Evolutionary conservation across 1,140 invertebrate species (phyloP), one percentile per base, ranked within the genome.

Genomic region (Brachionus asplanchnoidis): DNA sequence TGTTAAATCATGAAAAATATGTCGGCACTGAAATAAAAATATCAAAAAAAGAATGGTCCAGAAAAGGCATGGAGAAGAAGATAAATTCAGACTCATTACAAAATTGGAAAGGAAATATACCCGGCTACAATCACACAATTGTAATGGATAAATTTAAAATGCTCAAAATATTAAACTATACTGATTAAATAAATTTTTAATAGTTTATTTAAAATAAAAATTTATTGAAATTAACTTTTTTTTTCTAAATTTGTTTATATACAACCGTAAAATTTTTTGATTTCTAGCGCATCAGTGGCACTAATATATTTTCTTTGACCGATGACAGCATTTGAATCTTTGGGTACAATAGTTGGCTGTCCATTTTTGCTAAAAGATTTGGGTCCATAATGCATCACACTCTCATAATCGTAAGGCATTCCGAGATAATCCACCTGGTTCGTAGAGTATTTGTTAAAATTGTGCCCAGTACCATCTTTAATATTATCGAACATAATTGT

Each of bases 301-400:
- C 82, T 84, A 12, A 84, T 14, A 14, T 40, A 68, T 26, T 53
- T 50, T 68, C 82, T 53, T 73, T 84, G 82, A 50, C 82, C 82
- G 20, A 84, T 84, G n/a, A 36, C 12, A 9, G 20, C 36, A 70
- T 56, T 73, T 2, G 32, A 0, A 26, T 68, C 20, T 50, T 44
- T 32, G 3, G 82, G 82, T 53, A 84, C 60, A 28, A 88, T 86
- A 0, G 88, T 88, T n/a, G 92, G 92, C 86, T 92, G 87, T 1
- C 92, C 92, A 87, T 95, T 95, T 60, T 87, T 91, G 6, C 93
- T 93, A 88, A 95, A 95, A 11, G 94, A 94, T 65, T 91, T 92
- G 12, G 92, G 90, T 0, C 93, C 94, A 87, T 95, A 95, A 87
- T 95, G 94, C 94, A 95, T 95, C 0, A 95, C 93, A 85, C 94